Base-by-base conservation (phyloP, 2,113 vertebrate species). In the Isichthys henryi region DNA sequence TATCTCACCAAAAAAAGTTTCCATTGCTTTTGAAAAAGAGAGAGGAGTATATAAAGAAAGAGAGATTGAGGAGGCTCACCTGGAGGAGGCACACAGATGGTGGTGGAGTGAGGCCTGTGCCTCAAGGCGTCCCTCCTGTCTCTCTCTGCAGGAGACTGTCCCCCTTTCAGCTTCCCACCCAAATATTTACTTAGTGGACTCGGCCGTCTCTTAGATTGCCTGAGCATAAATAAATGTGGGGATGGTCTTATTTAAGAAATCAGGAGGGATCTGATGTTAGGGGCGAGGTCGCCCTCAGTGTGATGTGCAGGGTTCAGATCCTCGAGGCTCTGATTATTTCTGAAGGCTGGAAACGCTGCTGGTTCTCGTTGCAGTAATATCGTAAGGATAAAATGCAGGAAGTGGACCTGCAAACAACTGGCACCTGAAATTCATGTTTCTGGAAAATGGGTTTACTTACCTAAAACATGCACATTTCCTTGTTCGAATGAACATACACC, bases 131-230 rank as follows among this genome's bases (percentile, higher is more conserved):
- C 86, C 27, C 88, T 88, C 52, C 58, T 88, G 89, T 86, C 88
- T 91, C 89, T 89, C 87, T 88, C 48, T 91, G 66, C 56, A 90
- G 90, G 91, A 93, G 91, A 92, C 90, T 43, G 8, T 87, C 89
- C 92, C 90, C 70, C 92, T 93, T 90, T 94, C 93, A 93, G 92
- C 92, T 90, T 92, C 93, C 90, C 91, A 93, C 80, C 90, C 93
- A 96, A 96, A 96, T 95, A 96, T 95, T 96, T 95, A 94, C 93
- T 87, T 82, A 85, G 87, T 89, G 88, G 92, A 92, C 66, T 88
- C 90, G 91, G 94, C 91, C 94, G 90, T 94, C 92, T 93, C 87
- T 84, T 49, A 50, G 58, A 88, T 70, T 88, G 89, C 92, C 91
- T 91, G 90, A 92, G 92, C 91, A 91, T 89, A 88, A 90, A 87